Conservation (phyloP, 2,113 vertebrate species). For the Myrmecobius fasciatus region DNA sequence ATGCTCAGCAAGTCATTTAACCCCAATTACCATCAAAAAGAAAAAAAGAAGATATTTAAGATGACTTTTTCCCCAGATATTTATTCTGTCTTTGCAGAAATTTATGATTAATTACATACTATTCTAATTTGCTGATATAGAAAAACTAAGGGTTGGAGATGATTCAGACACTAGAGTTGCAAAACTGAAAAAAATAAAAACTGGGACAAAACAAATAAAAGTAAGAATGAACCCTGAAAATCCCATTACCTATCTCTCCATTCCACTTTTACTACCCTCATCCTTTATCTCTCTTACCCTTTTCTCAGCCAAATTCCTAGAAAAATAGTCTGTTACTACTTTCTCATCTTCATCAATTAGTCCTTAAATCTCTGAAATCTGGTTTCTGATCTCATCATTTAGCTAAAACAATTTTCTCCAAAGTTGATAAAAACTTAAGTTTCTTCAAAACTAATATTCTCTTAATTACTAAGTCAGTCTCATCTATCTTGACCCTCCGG, state of each 20-base stretch:
- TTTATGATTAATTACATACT: too few species aligned
- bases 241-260: background rate
- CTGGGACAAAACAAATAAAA: too few species aligned
- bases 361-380: background rate
- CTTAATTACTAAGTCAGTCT: background rate
- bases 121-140: too few species aligned
- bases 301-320: background rate
- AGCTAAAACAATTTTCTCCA: background rate
- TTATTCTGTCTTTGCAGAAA: background rate
- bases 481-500: background rate
- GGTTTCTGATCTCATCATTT: background rate
- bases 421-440: background rate
- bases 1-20: too few species aligned
- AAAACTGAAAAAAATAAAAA: too few species aligned
- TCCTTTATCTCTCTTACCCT: background rate
- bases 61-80: too few species aligned
- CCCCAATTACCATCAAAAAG: too few species aligned
- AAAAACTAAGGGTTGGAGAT: too few species aligned
- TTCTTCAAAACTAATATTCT: background rate
- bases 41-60: too few species aligned
- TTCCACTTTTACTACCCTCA: background rate
- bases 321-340: background rate
- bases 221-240: background rate
- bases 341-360: background rate
- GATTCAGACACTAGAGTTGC: too few species aligned